Evolutionary conservation across 2,888 invertebrate species (phyloP).

Genomic region (Leptopilina drosophilae): DNA sequence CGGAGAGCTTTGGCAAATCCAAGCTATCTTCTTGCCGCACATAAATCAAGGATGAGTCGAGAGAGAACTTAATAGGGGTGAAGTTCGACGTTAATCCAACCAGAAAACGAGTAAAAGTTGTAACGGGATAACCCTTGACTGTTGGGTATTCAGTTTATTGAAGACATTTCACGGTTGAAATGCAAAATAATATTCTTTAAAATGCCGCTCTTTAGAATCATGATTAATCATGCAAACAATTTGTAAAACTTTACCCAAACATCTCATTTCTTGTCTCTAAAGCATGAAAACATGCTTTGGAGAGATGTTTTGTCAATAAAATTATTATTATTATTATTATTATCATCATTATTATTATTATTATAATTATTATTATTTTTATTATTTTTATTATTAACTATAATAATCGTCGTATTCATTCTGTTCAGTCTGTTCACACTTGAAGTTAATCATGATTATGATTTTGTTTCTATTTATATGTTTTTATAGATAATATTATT

Average conservation of each 20-base stretch:
- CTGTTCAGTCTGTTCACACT: no score
- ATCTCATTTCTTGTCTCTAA: no score
- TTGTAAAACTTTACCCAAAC: not conserved
- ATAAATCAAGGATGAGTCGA: slow-evolving; percentile 27
- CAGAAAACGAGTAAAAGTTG: slow-evolving; percentile 17
- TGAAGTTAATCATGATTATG: no score
- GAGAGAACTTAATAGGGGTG: slow-evolving; percentile 26
- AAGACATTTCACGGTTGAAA: slow-evolving; percentile 14
- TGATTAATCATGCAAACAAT: not conserved
- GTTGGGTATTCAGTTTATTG: slow-evolving; percentile 9
- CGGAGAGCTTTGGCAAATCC: not conserved
- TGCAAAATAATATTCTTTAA: not conserved
- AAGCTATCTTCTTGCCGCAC: not conserved
- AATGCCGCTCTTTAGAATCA: not conserved
- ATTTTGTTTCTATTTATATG: no score
- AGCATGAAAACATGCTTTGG: no score
- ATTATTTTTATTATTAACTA: no score
- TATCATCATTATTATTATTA: no score
- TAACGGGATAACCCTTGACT: slow-evolving; percentile 9
- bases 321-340: no score
- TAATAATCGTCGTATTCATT: no score
- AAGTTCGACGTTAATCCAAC: slow-evolving; percentile 30
- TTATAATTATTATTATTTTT: no score
- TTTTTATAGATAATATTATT: no score
- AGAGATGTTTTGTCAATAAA: no score